Base-by-base conservation (phyloP, 2,888 invertebrate species). In the Nemoura dubitans region DNA sequence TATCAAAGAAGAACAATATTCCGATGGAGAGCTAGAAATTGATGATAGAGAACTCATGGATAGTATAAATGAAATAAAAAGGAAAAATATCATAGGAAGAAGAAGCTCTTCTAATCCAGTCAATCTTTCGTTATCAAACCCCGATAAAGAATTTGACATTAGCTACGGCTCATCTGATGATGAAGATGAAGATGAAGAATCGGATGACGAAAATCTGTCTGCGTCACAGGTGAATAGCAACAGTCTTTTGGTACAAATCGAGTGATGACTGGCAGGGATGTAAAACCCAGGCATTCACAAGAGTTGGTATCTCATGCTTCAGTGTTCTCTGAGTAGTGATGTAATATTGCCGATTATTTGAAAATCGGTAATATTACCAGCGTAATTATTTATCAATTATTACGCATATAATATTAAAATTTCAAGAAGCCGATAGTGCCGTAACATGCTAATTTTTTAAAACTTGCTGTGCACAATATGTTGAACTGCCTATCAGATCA, bases 41-140 rank as follows among this genome's bases (percentile, higher is more conserved):
- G 84, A 84, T 43, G 84, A 84, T 6, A 25, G 76, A 27, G 84
- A 84, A 2, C n/a, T 59, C 29, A 26, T 76, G 6, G 84, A 84
- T 76, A 43, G 84, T 16, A 27, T 84, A 0, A 29, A 84, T 27
- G 76, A 84, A 76, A 59, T 84, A 59, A 84, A 84, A 43, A 28
- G 59, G 59, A 81, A 42, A 0, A 36, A 26, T 7, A 28, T 28
- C n/a, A 26, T 27, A 27, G 85, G 95, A 89, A 93, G 95, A 90
- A 94, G 95, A 91, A 95, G 94, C 91, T 96, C 96, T 85, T 95
- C 96, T 0, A 96, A 96, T 91, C 97, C 97, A 76, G 97, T 97
- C 85, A 97, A 97, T 92, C 93, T 97, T 89, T 96, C 92, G 90
- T 89, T 92, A 90, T 88, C 91, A 91, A 87, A 90, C 90, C 85